phyloP scores from a whole-genome alignment of 2,797 vertebrate genomes.

The Poecilia velifera region DNA sequence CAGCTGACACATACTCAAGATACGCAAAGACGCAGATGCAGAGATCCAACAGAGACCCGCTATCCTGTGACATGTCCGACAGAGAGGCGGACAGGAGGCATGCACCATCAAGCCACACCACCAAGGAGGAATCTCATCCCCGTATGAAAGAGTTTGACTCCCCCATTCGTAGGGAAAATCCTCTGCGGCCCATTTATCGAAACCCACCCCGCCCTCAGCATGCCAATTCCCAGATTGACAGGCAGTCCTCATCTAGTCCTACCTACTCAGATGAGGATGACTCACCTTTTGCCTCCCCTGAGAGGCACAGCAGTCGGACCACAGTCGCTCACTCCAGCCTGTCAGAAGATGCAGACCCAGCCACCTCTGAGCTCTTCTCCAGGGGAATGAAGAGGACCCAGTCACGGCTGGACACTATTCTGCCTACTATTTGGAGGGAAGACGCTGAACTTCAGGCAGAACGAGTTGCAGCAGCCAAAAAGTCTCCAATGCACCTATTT shows the following conservation, averaged over 20 bases:
- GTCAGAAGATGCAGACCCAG: conserved; percentile 79
- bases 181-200: conserved; percentile 77
- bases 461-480: conserved; percentile 73
- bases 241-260: conserved; percentile 83
- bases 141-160: conserved; percentile 77
- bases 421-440: conserved; percentile 85
- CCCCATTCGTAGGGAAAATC: conserved; percentile 74
- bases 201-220: conserved; percentile 74
- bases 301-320: conserved; percentile 62
- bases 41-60: conserved; percentile 76
- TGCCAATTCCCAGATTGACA: conserved; percentile 65
- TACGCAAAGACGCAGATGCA: conserved; percentile 71
- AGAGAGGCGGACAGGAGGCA: conserved; percentile 59
- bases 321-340: conserved; percentile 77
- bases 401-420: conserved; percentile 85
- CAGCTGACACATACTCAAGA: conserved; percentile 69
- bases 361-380: conserved; percentile 73
- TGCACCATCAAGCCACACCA: conserved; percentile 65
- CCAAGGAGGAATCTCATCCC: conserved; percentile 64
- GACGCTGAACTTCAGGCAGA: conserved; percentile 82
- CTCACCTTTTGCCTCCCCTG: conserved; percentile 82
- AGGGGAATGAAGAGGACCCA: conserved; percentile 86
- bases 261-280: conserved; percentile 83
- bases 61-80: conserved; percentile 77
- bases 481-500: conserved; percentile 86